Percentiles rank a stretch among this genome's conserved stretches.
Conservation (phyloP, 2,888 invertebrate species). For the Bellardia bayeri region DNA sequence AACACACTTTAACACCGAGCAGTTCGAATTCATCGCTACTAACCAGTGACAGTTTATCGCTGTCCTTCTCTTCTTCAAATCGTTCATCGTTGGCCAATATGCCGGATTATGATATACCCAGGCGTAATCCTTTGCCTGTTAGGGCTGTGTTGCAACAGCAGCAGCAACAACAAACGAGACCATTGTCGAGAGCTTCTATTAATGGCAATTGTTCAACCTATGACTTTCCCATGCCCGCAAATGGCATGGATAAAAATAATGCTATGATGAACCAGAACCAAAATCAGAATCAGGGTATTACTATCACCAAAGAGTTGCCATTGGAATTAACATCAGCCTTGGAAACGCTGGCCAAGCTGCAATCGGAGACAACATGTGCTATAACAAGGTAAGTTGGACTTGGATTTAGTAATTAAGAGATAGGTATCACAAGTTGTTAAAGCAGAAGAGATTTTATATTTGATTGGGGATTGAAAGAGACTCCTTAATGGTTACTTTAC, state of each 20-base stretch:
- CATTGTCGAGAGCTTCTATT: slow-evolving; percentile 72
- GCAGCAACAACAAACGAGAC: slow-evolving; percentile 61
- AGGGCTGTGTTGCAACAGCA: slow-evolving; percentile 77
- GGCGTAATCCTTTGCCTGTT: slow-evolving; percentile 84
- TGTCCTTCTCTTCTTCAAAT: slow-evolving; percentile 85
- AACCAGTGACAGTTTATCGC: slow-evolving; percentile 86
- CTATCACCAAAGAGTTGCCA: slow-evolving; percentile 87
- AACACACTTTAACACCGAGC: slow-evolving; percentile 87
- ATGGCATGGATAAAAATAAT: slow-evolving; percentile 77
- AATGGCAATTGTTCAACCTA: slow-evolving; percentile 84
- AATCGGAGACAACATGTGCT: slow-evolving; percentile 92
- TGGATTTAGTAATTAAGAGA: too few relatives aligned
- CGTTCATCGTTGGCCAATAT: slow-evolving; percentile 86
- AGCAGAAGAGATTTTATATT: too few relatives aligned
- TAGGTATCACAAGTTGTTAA: too few relatives aligned
- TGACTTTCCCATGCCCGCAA: slow-evolving; percentile 86
- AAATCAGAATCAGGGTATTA: slow-evolving; percentile 71
- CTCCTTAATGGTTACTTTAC: too few relatives aligned
- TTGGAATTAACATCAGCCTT: slow-evolving; percentile 90
- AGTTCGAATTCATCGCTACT: slow-evolving; percentile 88
- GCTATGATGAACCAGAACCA: slow-evolving; percentile 45
- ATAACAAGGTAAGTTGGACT: slow-evolving; percentile 86
- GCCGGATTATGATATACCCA: slow-evolving; percentile 90
- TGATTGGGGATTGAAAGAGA: too few relatives aligned
- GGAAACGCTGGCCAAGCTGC: slow-evolving; percentile 90